phyloP scores from a whole-genome alignment of 2,113 vertebrate genomes.

The Boleophthalmus pectinirostris region DNA sequence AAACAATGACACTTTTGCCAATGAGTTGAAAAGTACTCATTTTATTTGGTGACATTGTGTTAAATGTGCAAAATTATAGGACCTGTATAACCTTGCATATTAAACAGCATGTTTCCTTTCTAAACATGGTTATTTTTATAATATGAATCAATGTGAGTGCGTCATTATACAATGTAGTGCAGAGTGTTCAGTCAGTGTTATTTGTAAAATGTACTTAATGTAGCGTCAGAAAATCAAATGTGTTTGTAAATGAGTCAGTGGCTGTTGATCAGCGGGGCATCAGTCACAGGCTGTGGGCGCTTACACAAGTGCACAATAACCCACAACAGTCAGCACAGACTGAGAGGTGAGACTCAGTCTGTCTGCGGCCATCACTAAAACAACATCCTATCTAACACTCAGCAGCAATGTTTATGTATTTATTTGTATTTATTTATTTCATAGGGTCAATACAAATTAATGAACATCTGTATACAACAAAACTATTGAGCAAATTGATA shows the following conservation, averaged over 20 bases:
- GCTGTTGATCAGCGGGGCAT: constrained; percentile 47
- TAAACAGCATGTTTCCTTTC: constrained; percentile 20
- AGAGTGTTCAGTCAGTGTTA: constrained; percentile 25
- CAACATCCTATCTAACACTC: neutral
- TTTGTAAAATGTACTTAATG: constrained; percentile 35
- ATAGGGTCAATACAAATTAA: too few relatives aligned
- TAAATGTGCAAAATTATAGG: too few relatives aligned
- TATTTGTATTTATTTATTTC: too few relatives aligned
- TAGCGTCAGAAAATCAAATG: constrained; percentile 28
- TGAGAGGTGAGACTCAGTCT: constrained; percentile 2
- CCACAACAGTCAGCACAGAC: constrained; percentile 14
- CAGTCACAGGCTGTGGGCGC: constrained; percentile 52
- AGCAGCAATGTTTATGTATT: too few relatives aligned
- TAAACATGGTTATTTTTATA: constrained; percentile 27
- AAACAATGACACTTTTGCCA: neutral
- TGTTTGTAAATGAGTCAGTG: constrained; percentile 52
- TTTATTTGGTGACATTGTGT: too few relatives aligned
- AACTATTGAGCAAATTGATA: too few relatives aligned
- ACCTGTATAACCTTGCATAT: too few relatives aligned
- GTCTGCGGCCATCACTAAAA: neutral
- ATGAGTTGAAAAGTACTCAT: neutral
- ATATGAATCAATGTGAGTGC: constrained; percentile 28
- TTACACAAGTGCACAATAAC: constrained; percentile 27
- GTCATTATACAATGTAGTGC: constrained; percentile 16
- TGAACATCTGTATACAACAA: too few relatives aligned